phyloP scores from a whole-genome alignment of 2,888 invertebrate species.

The Formica aserva region DNA sequence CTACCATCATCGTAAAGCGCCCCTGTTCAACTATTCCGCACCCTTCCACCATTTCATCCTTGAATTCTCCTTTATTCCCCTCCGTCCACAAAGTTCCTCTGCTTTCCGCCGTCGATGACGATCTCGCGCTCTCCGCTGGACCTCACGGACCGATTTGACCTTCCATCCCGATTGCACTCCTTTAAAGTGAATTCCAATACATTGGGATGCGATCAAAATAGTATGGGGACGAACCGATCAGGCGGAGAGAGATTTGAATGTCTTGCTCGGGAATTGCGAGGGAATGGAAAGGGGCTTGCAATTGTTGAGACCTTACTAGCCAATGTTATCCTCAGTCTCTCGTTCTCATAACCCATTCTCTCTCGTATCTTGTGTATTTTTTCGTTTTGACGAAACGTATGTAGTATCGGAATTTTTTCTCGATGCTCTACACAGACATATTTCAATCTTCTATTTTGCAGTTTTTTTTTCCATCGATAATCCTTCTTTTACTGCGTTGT shows the following conservation, averaged over 20 bases:
- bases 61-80: conserved; percentile 44
- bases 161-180: conserved; percentile 50
- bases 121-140: conserved; percentile 31
- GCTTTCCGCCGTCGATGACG: conserved; percentile 41
- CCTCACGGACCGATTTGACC: conserved; percentile 55
- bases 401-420: conserved; percentile 1
- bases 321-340: conserved; percentile 31
- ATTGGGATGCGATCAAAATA: conserved; percentile 78
- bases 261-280: conserved; percentile 76
- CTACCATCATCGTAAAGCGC: conserved; percentile 79
- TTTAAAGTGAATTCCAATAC: conserved; percentile 81
- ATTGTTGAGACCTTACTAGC: conserved; percentile 66
- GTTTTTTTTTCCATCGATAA: not conserved
- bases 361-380: conserved; percentile 5
- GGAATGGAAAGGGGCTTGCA: conserved; percentile 67
- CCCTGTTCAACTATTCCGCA: conserved; percentile 68
- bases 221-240: conserved; percentile 62
- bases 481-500: not conserved
- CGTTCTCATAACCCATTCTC: conserved; percentile 22
- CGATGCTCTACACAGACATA: not conserved
- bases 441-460: not conserved
- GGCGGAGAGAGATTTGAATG: conserved; percentile 77
- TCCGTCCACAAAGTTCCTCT: conserved; percentile 13
- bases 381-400: conserved; percentile 1
- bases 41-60: conserved; percentile 44